phyloP scores from a whole-genome alignment of 2,797 vertebrate species.

The Dryobates pubescens region DNA sequence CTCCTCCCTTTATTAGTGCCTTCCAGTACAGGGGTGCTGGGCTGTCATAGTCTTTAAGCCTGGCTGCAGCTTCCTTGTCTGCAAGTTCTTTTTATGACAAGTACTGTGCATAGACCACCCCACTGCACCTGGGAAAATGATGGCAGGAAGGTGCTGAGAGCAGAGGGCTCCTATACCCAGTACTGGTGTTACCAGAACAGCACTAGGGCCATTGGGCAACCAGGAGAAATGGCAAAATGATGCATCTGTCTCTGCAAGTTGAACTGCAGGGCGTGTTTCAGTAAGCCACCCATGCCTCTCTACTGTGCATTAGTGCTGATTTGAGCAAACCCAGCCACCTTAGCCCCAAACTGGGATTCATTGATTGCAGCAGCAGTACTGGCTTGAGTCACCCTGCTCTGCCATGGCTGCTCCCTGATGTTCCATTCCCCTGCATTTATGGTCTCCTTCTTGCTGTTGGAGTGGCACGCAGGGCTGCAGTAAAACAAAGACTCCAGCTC shows the following conservation, averaged over 20 bases:
- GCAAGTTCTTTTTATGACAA: neutral
- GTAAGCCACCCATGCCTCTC: neutral
- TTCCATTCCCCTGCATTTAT: neutral
- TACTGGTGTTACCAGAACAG: neutral
- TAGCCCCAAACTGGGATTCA: neutral
- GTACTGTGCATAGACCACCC: rapidly evolving
- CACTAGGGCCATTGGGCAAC: neutral
- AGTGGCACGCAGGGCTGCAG: neutral
- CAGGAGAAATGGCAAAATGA: neutral
- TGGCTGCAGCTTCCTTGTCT: neutral
- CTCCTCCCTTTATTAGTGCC: neutral
- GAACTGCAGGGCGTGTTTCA: neutral
- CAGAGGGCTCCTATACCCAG: rapidly evolving
- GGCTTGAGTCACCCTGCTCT: neutral
- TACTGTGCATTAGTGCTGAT: rapidly evolving
- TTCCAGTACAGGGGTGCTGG: neutral
- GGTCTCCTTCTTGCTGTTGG: neutral
- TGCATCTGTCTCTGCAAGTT: neutral
- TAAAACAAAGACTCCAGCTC: neutral
- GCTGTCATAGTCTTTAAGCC: rapidly evolving
- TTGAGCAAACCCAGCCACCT: rapidly evolving
- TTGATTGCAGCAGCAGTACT: neutral
- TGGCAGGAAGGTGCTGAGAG: neutral
- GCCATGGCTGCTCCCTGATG: neutral
- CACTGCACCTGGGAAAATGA: rapidly evolving